A percentile compares a stretch with the other conserved stretches of the same genome.
phyloP scores from a whole-genome alignment of 2,113 vertebrate species.

The Gobio gobio region DNA sequence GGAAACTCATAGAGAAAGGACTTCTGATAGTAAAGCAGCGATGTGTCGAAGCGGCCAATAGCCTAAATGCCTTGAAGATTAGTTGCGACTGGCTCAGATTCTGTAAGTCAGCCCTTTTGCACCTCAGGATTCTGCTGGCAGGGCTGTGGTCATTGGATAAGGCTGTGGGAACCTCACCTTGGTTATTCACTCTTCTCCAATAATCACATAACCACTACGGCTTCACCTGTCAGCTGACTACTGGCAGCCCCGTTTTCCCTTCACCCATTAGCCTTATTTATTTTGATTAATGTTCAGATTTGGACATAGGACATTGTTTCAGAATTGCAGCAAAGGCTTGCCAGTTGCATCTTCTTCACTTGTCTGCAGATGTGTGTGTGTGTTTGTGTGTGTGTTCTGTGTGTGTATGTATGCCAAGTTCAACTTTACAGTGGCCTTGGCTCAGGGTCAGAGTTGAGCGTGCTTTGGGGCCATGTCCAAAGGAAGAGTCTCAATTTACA shows the following conservation, averaged over 20 bases:
- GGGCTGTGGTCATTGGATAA: conserved; percentile 69
- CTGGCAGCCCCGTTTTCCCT: neutral
- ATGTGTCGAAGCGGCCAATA: neutral
- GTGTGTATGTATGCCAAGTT: conserved; percentile 64
- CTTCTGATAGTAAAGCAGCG: neutral
- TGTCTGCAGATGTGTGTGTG: neutral
- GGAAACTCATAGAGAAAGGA: neutral
- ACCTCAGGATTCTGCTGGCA: conserved; percentile 71
- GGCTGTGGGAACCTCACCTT: conserved; percentile 68
- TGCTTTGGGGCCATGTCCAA: conserved; percentile 63
- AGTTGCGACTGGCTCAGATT: conserved; percentile 64
- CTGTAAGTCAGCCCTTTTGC: conserved; percentile 64
- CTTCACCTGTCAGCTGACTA: conserved; percentile 33
- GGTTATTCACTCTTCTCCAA: conserved; percentile 50
- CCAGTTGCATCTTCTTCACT: neutral
- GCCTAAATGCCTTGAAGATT: conserved; percentile 69
- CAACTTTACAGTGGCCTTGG: conserved; percentile 57
- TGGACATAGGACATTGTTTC: neutral
- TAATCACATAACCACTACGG: conserved; percentile 27
- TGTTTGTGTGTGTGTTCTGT: neutral
- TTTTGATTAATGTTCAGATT: neutral
- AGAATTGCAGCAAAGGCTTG: neutral
- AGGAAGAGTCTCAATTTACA: conserved; percentile 73
- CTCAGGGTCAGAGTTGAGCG: conserved; percentile 72
- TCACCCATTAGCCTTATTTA: neutral